These are phyloP conservation scores for Dolomedes plantarius DNA, from an alignment of 2,888 invertebrate genomes.

Conservation along the genomic window DNA sequence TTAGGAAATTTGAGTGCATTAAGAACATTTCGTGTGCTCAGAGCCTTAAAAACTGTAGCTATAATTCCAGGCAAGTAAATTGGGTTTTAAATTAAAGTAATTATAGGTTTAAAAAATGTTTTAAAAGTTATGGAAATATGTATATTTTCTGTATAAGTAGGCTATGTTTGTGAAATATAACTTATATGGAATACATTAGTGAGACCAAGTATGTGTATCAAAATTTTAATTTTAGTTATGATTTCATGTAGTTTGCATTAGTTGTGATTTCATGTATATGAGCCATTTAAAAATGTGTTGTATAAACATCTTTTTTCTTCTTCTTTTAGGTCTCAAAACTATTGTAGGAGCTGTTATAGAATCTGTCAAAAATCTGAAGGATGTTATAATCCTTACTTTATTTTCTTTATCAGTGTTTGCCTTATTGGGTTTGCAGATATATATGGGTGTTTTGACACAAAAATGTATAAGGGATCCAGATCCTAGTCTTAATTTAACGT, in stretches of 20 bases:
- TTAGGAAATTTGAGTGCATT: conserved; percentile 99
- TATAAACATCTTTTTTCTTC: conserved; percentile 5
- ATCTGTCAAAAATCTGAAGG: conserved; percentile 98
- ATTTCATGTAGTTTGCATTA: neutral
- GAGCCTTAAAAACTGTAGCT: conserved; percentile 99
- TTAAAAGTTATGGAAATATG: neutral
- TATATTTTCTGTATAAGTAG: no score
- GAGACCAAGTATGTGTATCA: no score
- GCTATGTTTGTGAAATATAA: no score
- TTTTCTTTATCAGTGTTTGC: conserved; percentile 99
- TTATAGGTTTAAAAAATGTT: neutral
- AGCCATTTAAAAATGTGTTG: neutral
- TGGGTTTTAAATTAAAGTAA: neutral
- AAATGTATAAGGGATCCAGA: conserved; percentile 84
- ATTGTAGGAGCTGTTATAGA: conserved; percentile 99
- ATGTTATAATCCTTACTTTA: conserved; percentile 99
- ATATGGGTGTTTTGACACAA: conserved; percentile 97
- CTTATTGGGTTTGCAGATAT: conserved; percentile 98
- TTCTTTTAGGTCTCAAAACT: conserved; percentile 91
- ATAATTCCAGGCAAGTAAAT: conserved; percentile 97
- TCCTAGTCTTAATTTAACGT: conserved; percentile 47
- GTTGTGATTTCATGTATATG: neutral
- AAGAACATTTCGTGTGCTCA: conserved; percentile 98
- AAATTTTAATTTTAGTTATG: no score
- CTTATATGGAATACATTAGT: no score